Evolutionary conservation across 2,113 vertebrate species (phyloP).

Genomic region (Odontophorus gujanensis): DNA sequence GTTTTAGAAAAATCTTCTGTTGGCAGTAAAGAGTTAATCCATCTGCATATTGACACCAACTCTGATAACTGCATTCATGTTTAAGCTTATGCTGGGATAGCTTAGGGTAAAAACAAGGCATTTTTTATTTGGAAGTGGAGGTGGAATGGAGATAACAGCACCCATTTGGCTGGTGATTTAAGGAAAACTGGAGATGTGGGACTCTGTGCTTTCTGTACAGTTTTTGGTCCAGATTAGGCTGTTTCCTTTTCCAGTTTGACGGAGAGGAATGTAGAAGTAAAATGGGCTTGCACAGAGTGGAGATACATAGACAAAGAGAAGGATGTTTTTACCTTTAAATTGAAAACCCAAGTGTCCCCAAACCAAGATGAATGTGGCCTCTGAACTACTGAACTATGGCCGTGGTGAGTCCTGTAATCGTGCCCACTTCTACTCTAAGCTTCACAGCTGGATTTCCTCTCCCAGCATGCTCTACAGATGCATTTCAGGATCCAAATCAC

Average conservation of each 20-base stretch:
- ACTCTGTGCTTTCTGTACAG: background rate
- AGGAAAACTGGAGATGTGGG: background rate
- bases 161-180: background rate
- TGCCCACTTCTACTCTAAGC: background rate
- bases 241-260: background rate
- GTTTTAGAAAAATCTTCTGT: background rate
- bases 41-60: rapidly evolving
- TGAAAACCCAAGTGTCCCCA: background rate
- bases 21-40: background rate
- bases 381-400: background rate
- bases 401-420: background rate
- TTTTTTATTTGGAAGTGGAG: background rate
- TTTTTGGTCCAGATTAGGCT: background rate
- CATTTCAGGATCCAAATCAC: slow-evolving; percentile 11
- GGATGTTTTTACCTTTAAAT: background rate
- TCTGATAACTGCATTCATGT: background rate
- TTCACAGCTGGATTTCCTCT: slow-evolving; percentile 12
- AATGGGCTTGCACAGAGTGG: background rate
- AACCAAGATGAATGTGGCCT: background rate
- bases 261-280: background rate
- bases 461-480: background rate
- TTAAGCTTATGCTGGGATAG: background rate
- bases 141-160: background rate
- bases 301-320: background rate
- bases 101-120: background rate